Percentiles rank a stretch among this genome's conserved stretches.
Evolutionary conservation across 1,140 invertebrate species (phyloP).

Genomic region (Drosophila micromelanica): DNA sequence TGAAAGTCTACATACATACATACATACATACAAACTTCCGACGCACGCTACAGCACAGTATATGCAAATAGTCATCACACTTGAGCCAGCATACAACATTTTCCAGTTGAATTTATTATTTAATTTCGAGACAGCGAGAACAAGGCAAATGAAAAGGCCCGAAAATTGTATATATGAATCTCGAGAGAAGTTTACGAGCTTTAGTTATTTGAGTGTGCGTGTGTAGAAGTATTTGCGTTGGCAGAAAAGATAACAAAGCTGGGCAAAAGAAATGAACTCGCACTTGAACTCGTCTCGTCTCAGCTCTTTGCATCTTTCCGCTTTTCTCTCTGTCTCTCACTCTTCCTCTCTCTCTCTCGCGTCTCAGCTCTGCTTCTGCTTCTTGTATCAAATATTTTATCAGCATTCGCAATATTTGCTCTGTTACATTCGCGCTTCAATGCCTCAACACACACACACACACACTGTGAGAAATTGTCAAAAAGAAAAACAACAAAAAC

Average conservation of each 20-base stretch:
- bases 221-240: constrained; percentile 9
- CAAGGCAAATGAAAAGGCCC: constrained; percentile 10
- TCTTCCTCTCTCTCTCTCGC: background rate
- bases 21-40: constrained; percentile 5
- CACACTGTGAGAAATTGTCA: constrained; percentile 16
- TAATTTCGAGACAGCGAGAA: constrained; percentile 53
- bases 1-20: constrained; percentile 31
- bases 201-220: background rate
- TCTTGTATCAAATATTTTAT: constrained; percentile 38
- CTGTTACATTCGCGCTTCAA: constrained; percentile 25
- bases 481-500: background rate
- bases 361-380: constrained; percentile 1
- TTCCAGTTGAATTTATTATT: constrained; percentile 65
- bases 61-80: constrained; percentile 14
- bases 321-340: background rate
- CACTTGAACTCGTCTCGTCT: constrained; percentile 19
- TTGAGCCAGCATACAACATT: constrained; percentile 34
- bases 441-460: constrained; percentile 10
- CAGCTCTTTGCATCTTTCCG: constrained; percentile 11
- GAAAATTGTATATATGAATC: constrained; percentile 6
- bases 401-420: constrained; percentile 30
- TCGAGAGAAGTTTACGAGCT: background rate
- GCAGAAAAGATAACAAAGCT: constrained; percentile 24
- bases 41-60: background rate
- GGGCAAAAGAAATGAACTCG: constrained; percentile 23